These are phyloP conservation scores for Chamaetylas fuelleborni DNA, from an alignment of 2,113 vertebrate genomes.

Conservation along the genomic window DNA sequence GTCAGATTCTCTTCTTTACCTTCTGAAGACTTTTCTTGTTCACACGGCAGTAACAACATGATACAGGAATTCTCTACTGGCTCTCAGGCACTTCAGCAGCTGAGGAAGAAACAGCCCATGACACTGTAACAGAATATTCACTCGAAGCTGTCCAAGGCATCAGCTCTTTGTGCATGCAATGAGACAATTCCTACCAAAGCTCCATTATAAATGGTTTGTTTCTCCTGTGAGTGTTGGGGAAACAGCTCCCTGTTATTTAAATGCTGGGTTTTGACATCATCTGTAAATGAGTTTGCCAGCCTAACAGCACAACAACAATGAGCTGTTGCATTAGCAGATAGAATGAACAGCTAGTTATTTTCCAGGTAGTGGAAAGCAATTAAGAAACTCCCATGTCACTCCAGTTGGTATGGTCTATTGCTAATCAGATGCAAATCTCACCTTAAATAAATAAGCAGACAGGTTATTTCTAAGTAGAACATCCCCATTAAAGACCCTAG, in stretches of 20 bases:
- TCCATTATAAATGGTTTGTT: not conserved
- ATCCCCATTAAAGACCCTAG: not conserved
- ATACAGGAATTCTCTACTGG: not conserved
- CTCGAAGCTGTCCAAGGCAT: not conserved
- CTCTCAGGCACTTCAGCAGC: not conserved
- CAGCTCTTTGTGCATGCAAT: not conserved
- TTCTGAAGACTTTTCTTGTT: not conserved
- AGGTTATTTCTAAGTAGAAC: not conserved
- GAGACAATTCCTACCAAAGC: not conserved
- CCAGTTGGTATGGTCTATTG: not conserved
- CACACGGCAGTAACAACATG: not conserved
- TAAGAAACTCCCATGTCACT: not conserved
- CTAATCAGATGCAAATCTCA: conserved; percentile 34
- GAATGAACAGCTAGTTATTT: not conserved
- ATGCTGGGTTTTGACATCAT: not conserved
- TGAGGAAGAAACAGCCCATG: not conserved
- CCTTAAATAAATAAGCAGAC: not conserved
- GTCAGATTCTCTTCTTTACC: not conserved
- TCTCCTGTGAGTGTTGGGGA: not conserved
- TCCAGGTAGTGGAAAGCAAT: not conserved
- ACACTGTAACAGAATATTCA: not conserved
- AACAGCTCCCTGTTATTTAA: not conserved
- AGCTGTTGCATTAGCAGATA: not conserved
- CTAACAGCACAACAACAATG: not conserved
- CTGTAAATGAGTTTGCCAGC: not conserved